Conservation (phyloP, 30 jellyfish, hydroid and myxozoan genomes). For the Aurelia coerulea region DNA sequence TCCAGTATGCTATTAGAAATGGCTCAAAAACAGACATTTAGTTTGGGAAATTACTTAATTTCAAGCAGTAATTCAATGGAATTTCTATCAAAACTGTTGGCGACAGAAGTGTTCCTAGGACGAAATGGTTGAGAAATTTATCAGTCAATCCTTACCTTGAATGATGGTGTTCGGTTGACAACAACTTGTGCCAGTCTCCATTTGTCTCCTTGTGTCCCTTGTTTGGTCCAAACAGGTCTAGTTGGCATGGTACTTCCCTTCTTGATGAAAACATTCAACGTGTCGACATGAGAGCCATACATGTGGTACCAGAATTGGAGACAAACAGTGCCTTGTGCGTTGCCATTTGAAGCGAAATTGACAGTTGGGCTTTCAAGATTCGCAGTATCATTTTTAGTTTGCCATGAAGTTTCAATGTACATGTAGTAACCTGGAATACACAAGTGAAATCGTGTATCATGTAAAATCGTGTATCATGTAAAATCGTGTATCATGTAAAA, state of each 20-base stretch:
- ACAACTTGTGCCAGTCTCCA: constrained; percentile 94
- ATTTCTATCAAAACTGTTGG: too few species aligned
- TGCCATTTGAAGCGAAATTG: constrained; percentile 67
- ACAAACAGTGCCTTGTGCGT: constrained; percentile 76
- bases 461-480: too few species aligned
- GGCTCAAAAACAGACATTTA: too few species aligned
- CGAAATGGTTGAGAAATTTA: not conserved
- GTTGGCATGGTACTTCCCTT: constrained; percentile 66
- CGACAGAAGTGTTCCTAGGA: too few species aligned
- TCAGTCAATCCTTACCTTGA: constrained; percentile 44
- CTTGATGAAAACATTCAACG: constrained; percentile 67
- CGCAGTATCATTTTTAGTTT: constrained; percentile 89
- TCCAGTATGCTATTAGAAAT: too few species aligned
- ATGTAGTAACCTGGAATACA: constrained; percentile 81
- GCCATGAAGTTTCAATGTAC: constrained; percentile 93
- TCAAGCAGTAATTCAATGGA: too few species aligned
- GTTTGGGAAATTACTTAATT: too few species aligned
- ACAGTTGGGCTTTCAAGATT: constrained; percentile 74
- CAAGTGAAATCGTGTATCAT: not conserved
- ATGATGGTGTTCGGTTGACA: constrained; percentile 78
- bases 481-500: too few species aligned
- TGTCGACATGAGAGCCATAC: constrained; percentile 98
- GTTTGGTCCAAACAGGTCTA: constrained; percentile 89
- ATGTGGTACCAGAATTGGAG: constrained; percentile 97
- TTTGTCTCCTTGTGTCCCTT: constrained; percentile 88